Percentiles rank a stretch among this genome's conserved stretches.
Evolutionary conservation across 2,888 invertebrate species (phyloP).

Genomic region (Cantharis rustica): DNA sequence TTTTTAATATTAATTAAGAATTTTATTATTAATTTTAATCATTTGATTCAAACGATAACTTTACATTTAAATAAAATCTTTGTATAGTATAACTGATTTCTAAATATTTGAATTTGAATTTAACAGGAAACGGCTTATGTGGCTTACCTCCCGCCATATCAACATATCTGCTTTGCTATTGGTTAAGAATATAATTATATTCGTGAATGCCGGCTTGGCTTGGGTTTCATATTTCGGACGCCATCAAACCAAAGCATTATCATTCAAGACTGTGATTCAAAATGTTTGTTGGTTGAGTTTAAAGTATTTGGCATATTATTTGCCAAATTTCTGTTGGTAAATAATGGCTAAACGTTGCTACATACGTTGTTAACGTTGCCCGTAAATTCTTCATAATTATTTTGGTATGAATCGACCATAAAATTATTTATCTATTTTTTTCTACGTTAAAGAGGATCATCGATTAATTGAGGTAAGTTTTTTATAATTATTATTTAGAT

Average conservation of each 20-base stretch:
- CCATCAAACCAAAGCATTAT: neutral
- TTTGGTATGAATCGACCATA: neutral
- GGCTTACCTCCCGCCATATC: neutral
- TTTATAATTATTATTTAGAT: neutral
- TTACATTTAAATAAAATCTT: too few relatives aligned
- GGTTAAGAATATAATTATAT: neutral
- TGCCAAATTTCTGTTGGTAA: neutral
- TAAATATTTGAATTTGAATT: neutral
- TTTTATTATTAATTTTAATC: too few relatives aligned
- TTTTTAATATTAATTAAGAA: too few relatives aligned
- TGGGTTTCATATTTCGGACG: neutral
- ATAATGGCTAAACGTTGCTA: neutral
- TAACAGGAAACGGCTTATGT: neutral
- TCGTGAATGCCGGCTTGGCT: neutral
- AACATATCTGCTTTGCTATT: neutral
- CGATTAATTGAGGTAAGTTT: neutral
- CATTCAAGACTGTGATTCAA: neutral
- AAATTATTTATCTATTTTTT: neutral
- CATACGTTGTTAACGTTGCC: neutral
- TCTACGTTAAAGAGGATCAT: neutral
- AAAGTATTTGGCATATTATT: neutral
- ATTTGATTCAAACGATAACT: too few relatives aligned
- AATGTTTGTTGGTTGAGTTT: neutral
- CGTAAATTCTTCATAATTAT: neutral
- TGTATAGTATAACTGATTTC: too few relatives aligned